phyloP scores from a whole-genome alignment of 2,888 invertebrate genomes.

The Trachelus troglodyta region DNA sequence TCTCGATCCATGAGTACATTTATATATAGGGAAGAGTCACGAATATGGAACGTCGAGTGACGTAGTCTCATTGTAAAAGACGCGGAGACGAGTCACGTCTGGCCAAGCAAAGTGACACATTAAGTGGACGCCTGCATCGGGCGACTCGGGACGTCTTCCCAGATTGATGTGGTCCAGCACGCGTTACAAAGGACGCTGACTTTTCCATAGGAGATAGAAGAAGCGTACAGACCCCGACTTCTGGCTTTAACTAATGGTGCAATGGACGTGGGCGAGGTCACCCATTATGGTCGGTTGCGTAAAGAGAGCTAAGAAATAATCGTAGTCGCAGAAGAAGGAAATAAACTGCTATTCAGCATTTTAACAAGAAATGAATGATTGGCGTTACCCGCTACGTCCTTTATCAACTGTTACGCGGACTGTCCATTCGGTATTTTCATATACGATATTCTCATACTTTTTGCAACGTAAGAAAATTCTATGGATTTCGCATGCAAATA shows the following conservation, averaged over 20 bases:
- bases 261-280: slow-evolving; percentile 9
- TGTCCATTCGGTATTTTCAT: neutral
- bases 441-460: neutral
- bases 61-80: neutral
- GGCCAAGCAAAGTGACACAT: neutral
- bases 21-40: neutral
- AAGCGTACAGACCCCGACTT: neutral
- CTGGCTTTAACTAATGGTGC: neutral
- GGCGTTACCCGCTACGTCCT: neutral
- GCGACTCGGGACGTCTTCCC: neutral
- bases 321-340: neutral
- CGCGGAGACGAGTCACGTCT: neutral
- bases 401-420: neutral
- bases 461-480: neutral
- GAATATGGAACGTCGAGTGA: neutral
- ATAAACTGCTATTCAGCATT: neutral
- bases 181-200: neutral
- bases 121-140: neutral
- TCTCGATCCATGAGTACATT: neutral
- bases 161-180: neutral
- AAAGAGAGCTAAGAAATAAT: neutral
- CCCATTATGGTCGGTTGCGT: neutral
- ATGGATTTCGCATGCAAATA: neutral
- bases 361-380: neutral
- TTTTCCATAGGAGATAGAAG: neutral